These are phyloP conservation scores for Oncopeltus fasciatus DNA, from an alignment of 1,140 invertebrate genomes.

Conservation along the genomic window DNA sequence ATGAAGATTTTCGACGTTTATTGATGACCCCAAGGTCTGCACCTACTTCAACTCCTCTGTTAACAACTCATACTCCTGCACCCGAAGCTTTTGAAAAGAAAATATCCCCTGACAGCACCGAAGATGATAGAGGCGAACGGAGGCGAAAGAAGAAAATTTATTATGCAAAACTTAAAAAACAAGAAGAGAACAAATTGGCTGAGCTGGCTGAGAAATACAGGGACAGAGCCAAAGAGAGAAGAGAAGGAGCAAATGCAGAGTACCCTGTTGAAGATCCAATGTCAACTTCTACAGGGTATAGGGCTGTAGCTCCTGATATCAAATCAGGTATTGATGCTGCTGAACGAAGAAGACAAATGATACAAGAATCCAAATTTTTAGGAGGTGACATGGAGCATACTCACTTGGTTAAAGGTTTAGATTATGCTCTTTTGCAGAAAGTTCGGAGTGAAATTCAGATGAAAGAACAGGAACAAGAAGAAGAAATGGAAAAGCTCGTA, in stretches of 20 bases:
- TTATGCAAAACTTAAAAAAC: conserved; percentile 87
- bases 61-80: conserved; percentile 17
- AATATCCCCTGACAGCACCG: conserved; percentile 11
- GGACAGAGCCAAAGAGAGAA: conserved; percentile 81
- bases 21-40: conserved; percentile 82
- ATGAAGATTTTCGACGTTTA: conserved; percentile 91
- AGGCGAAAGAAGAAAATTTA: conserved; percentile 76
- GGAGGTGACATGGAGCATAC: conserved; percentile 99
- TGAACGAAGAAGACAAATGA: conserved; percentile 86
- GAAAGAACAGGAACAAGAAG: conserved; percentile 70
- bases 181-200: conserved; percentile 89
- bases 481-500: conserved; percentile 60
- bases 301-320: conserved; percentile 86
- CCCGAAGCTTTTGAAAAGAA: conserved; percentile 9
- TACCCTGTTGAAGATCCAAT: conserved; percentile 70
- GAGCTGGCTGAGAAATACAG: conserved; percentile 90
- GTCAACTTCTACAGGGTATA: conserved; percentile 76
- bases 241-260: conserved; percentile 74
- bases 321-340: conserved; percentile 88
- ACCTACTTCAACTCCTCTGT: conserved; percentile 33
- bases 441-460: conserved; percentile 69
- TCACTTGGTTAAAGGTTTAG: conserved; percentile 98
- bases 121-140: conserved; percentile 49
- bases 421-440: conserved; percentile 98
- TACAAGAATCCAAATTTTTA: conserved; percentile 98